Percentiles rank a stretch among this genome's conserved stretches.
phyloP scores from a whole-genome alignment of 2,113 vertebrate species.

The Micromys minutus region DNA sequence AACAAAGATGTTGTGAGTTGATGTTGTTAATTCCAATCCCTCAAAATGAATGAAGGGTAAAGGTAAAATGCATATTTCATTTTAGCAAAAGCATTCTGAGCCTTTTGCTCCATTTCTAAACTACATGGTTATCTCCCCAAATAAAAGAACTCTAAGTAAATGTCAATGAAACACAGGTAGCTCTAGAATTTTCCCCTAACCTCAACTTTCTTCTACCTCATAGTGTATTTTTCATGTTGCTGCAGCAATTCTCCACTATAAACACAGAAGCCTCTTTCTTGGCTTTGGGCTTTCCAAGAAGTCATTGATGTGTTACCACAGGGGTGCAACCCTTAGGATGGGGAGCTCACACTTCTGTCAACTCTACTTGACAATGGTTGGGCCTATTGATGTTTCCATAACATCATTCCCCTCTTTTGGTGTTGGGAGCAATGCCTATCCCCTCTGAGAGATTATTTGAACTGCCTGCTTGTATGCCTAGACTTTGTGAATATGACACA shows the following conservation, averaged over 20 bases:
- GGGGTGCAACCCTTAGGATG: neutral
- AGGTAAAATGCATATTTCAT: neutral
- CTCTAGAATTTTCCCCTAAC: neutral
- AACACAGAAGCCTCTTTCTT: neutral
- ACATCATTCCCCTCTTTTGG: neutral
- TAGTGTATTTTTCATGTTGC: neutral
- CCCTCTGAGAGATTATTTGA: no score
- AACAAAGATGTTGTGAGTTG: neutral
- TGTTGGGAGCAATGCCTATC: no score
- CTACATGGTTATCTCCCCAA: neutral
- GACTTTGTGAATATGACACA: no score
- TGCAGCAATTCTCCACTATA: neutral
- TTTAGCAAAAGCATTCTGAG: conserved; percentile 22
- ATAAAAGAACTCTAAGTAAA: neutral
- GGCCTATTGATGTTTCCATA: neutral
- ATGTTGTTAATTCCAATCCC: neutral
- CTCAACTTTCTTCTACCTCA: neutral
- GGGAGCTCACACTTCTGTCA: neutral
- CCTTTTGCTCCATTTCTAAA: conserved; percentile 32
- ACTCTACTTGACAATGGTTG: neutral
- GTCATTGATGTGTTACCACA: neutral
- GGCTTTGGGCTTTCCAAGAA: neutral
- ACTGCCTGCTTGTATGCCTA: no score
- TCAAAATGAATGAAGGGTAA: neutral
- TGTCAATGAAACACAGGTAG: neutral